A percentile compares a stretch with the other conserved stretches of the same genome.
These are phyloP conservation scores for Dicyrtoma fusca DNA, from an alignment of 2,888 invertebrate genomes.

Conservation along the genomic window DNA sequence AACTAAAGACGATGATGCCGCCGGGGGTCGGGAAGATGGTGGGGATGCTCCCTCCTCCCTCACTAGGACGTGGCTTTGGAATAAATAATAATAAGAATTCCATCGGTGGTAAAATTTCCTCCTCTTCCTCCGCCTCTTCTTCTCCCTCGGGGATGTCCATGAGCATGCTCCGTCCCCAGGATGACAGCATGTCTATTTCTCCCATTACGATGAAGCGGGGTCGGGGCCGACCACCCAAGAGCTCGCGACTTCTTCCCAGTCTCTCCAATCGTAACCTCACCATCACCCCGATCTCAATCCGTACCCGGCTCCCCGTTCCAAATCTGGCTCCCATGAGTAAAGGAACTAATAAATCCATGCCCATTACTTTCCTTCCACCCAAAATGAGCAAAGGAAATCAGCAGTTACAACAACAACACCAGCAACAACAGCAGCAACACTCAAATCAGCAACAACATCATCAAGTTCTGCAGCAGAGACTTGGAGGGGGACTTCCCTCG, in stretches of 20 bases:
- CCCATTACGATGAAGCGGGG: conserved; percentile 43
- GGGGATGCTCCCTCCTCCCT: conserved; percentile 16
- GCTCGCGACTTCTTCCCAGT: conserved; percentile 40
- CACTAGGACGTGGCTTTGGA: conserved; percentile 9
- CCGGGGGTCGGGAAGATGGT: conserved; percentile 19
- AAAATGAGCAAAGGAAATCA: conserved; percentile 34
- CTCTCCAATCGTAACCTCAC: conserved; percentile 45
- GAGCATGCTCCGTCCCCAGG: conserved; percentile 16
- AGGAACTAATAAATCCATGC: conserved; percentile 7
- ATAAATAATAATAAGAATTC: not conserved
- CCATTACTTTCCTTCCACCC: not conserved
- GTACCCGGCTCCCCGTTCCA: conserved; percentile 45
- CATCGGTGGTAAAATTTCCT: not conserved
- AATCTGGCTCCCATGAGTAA: conserved; percentile 46
- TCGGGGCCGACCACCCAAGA: conserved; percentile 40
- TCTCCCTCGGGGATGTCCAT: too few species aligned
- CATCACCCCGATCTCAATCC: conserved; percentile 48
- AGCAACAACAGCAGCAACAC: not conserved
- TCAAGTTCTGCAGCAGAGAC: not conserved
- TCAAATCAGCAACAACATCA: too few species aligned
- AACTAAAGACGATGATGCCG: conserved; percentile 8
- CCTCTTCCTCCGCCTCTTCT: not conserved
- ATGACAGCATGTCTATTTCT: conserved; percentile 39
- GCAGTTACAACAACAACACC: not conserved
- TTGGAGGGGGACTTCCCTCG: not conserved